phyloP scores from a whole-genome alignment of 2,888 invertebrate genomes.

The Nomada fabriciana region DNA sequence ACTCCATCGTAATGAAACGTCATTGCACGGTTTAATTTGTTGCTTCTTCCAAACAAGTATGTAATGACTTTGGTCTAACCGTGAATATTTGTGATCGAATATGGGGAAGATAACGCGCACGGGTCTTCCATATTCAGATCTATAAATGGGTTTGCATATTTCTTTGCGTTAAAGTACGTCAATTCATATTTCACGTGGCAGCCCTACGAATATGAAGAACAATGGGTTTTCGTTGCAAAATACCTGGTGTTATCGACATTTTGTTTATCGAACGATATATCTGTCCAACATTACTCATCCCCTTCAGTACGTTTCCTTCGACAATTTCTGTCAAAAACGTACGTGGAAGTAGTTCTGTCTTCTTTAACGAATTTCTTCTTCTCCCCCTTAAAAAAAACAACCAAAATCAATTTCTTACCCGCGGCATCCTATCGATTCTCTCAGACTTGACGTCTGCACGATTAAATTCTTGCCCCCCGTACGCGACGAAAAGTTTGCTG shows the following conservation, averaged over 20 bases:
- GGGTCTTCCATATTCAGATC: conserved; percentile 40
- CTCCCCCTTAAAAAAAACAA: background rate
- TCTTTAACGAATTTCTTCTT: background rate
- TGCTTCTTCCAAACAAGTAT: background rate
- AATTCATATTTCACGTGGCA: conserved; percentile 56
- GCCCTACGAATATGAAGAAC: conserved; percentile 61
- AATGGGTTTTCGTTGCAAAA: conserved; percentile 42
- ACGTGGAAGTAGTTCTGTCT: background rate
- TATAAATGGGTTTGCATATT: conserved; percentile 21
- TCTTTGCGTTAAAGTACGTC: conserved; percentile 33
- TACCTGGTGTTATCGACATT: conserved; percentile 49
- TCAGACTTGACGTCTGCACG: background rate
- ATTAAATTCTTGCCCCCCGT: background rate
- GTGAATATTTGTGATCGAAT: background rate
- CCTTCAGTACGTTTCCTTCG: background rate
- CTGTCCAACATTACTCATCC: conserved; percentile 11
- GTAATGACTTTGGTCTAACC: background rate
- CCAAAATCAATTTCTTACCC: background rate
- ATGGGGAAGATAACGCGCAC: conserved; percentile 8
- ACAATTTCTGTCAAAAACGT: background rate
- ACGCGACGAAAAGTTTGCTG: background rate
- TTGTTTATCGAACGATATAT: conserved; percentile 10
- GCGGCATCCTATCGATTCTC: background rate
- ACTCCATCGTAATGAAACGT: background rate
- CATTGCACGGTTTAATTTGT: conserved; percentile 22